Base-by-base conservation (phyloP, 1,140 invertebrate genomes). In the Drosophila novamexicana region DNA sequence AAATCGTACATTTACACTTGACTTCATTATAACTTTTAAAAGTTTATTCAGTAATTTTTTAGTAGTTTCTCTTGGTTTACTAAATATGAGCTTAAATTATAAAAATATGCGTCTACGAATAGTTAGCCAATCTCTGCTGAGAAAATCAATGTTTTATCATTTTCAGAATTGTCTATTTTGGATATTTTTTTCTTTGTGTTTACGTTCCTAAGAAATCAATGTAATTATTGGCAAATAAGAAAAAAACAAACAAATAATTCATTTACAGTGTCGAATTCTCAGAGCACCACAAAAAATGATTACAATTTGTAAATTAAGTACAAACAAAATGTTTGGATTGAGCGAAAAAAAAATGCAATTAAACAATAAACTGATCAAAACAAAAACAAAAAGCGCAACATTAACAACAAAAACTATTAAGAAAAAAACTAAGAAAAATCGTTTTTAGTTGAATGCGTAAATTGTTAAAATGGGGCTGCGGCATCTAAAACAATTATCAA, bases 21-120 rank as follows among this genome's bases (percentile, higher is more conserved):
- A 75, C 57, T 89, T 89, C 76, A 80, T 89, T 88, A 89, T 78
- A 83, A 82, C 84, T 88, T 88, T 89, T 39, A 80, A 78, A 75
- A 75, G 74, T 88, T 88, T 88, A 88, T 88, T 88, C 74, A 84
- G 45, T 88, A 83, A 84, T 77, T 79, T 71, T 86, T 86, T 81
- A 81, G 71, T 86, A 82, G 65, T 61, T 82, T 79, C 61, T 79
- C 44, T 68, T 76, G 69, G 57, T 67, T 72, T 68, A 77, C 68
- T 89, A 83, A 78, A 74, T 70, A 70, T 88, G 77, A 77, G 59
- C 72, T 88, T 89, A 79, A 63, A 66, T 50, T 81, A 81, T 68
- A 65, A 54, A 78, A 84, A 85, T 79, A 88, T 64, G 40, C 77
- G 63, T 52, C 37, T 61, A 65, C 49, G 56, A 63, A 69, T 36